These are phyloP conservation scores for Eupithecia subumbrata DNA, from an alignment of 2,888 invertebrate species.

Conservation along the genomic window DNA sequence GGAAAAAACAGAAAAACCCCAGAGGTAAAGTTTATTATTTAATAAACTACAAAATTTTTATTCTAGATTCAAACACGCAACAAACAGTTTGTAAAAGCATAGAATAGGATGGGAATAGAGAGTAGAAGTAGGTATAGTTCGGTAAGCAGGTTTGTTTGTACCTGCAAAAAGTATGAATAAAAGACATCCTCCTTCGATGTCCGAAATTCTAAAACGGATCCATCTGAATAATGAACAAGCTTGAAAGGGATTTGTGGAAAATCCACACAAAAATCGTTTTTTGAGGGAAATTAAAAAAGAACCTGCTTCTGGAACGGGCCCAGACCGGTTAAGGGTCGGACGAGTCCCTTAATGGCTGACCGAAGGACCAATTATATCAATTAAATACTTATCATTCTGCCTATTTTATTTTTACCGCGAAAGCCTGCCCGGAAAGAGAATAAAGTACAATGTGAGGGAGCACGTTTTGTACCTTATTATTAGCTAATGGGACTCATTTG, in stretches of 20 bases:
- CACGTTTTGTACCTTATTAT: neutral
- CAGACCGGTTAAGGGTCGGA: conserved; percentile 53
- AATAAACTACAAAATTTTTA: neutral
- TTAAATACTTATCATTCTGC: conserved; percentile 71
- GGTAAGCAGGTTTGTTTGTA: neutral
- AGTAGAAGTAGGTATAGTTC: too few species aligned
- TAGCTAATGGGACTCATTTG: conserved; percentile 16
- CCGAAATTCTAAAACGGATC: conserved; percentile 66
- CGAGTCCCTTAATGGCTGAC: conserved; percentile 71
- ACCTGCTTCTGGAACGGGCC: conserved; percentile 64
- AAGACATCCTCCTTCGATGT: conserved; percentile 57
- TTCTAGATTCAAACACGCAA: neutral
- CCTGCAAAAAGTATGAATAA: neutral
- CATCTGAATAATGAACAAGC: conserved; percentile 73
- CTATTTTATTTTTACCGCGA: conserved; percentile 37
- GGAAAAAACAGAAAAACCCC: neutral
- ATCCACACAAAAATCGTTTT: conserved; percentile 68
- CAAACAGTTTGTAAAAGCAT: neutral
- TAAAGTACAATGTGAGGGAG: conserved; percentile 3
- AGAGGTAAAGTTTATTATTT: neutral
- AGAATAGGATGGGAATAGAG: too few species aligned
- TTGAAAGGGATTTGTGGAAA: conserved; percentile 68
- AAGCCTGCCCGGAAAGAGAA: neutral
- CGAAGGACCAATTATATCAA: conserved; percentile 80
- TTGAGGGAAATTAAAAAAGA: conserved; percentile 62